Evolutionary conservation across 2,888 invertebrate species (phyloP), one percentile per base, ranked within the genome.

Genomic region (Aphrophora alni): DNA sequence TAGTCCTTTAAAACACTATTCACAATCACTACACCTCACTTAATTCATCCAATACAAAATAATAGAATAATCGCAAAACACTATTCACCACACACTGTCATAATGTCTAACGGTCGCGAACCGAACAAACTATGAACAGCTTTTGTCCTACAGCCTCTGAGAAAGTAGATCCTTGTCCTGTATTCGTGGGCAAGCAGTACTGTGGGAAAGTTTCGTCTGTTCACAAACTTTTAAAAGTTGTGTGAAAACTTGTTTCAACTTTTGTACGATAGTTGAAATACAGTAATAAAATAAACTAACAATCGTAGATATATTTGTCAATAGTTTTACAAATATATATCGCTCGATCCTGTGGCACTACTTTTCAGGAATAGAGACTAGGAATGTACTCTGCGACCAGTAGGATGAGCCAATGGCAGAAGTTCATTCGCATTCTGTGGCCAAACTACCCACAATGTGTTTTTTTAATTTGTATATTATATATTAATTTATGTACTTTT

Each of bases 1-100:
- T 80, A 82, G 84, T 83, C 80, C 82, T 79, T 80, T 26, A 26
- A 59, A 81, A 80, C 77, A 78, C 77, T 59, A 81, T 51, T 75
- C 81, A 81, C 81, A 72, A 75, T 71, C 81, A 81, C 81, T 24
- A 78, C 81, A 81, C 81, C 72, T 74, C 78, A 79, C 78, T 74
- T 28, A 74, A 59, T 59, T 59, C 74, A 79, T 74, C 59, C 33
- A 73, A 73, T 73, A 59, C 44, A 74, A 68, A 74, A 74, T 21
- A 68, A 33, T 74, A 25, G 5, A 33, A 59, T 51, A 68, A 79
- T 72, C 25, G 73, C 38, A 68, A 59, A 68, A 68, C 78, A 79
- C 78, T 68, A 59, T 59, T 33, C 78, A 74, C 74, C 38, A 74
- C 78, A 38, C 78, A 73, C 74, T 72, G 70, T 75, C 81, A 75